phyloP scores from a whole-genome alignment of 2,888 invertebrate species.

The Gibbula magus region DNA sequence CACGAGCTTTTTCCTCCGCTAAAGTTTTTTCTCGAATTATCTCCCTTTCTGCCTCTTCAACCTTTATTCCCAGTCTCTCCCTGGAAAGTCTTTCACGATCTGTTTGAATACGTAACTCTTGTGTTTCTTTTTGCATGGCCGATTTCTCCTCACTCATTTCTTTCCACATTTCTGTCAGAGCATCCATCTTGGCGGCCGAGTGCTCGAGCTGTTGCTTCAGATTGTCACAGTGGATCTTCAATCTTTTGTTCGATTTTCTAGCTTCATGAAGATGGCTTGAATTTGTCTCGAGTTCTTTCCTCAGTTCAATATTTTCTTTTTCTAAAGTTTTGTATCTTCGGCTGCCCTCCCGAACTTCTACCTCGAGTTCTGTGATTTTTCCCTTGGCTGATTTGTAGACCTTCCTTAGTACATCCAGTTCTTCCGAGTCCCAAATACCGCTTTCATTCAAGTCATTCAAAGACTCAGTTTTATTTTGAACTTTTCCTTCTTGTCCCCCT shows the following conservation, averaged over 20 bases:
- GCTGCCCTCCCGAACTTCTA: constrained; percentile 52
- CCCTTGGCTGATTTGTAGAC: constrained; percentile 65
- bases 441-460: constrained; percentile 50
- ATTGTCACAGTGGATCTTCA: constrained; percentile 64
- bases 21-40: constrained; percentile 53
- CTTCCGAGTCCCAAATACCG: constrained; percentile 66
- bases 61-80: constrained; percentile 55
- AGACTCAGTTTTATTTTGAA: constrained; percentile 34
- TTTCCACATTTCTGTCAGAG: constrained; percentile 63
- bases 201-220: constrained; percentile 58
- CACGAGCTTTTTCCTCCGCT: constrained; percentile 56
- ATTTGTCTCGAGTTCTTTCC: constrained; percentile 45
- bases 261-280: constrained; percentile 52
- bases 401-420: constrained; percentile 61
- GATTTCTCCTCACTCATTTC: constrained; percentile 58
- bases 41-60: constrained; percentile 54
- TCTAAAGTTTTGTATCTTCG: constrained; percentile 52
- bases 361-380: constrained; percentile 59
- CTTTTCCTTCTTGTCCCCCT: not conserved
- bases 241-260: constrained; percentile 60
- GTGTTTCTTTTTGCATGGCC: constrained; percentile 57
- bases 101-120: constrained; percentile 51
- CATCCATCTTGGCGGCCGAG: constrained; percentile 56
- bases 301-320: constrained; percentile 42
- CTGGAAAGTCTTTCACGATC: constrained; percentile 60